Base-by-base conservation (phyloP, 1,140 invertebrate genomes). In the Monochamus saltuarius region DNA sequence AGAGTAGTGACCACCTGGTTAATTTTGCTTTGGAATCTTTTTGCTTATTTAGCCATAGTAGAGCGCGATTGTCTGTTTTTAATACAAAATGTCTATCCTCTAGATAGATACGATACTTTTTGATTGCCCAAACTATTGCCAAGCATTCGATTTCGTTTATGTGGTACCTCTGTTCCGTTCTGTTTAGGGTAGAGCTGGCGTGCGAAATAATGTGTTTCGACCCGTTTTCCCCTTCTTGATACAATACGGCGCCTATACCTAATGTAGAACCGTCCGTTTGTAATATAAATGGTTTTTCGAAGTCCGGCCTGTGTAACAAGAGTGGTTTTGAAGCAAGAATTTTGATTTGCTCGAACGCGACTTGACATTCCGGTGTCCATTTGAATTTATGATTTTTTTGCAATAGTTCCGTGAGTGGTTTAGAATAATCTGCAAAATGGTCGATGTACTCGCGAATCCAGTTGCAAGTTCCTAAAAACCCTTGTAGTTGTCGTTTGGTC, bases 111-210 rank as follows among this genome's bases (percentile, higher is more conserved):
- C 64, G 55, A 50, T 69, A 77, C 7, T 47, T 53, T 37, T 70
- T 68, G 4, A 76, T 58, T 0, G 67, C 72, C 73, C 74, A 75
- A 0, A 76, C 42, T 0, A 73, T 40, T 0, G 73, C 73, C 7
- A 62, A 54, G 16, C 58, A 64, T 39, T 68, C 58, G 17, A 57
- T 43, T 29, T 59, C 61, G 34, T 66, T 66, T 7, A 55, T 43
- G 40, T 66, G 64, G 46, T 64, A 66, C 9, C 38, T 55, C 16
- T 7, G 4, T 43, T 66, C 60, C 2, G 56, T 14, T 2, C 7
- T 19, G 6, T 29, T 60, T 14, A 66, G 52, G 13, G 47, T 38
- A 7, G 56, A 39, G 36, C 65, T 67, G 11, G 61, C 57, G 13
- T 61, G 60, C 6, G 52, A 14, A 1, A 68, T 57, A 2, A 66